Percentiles rank a stretch among this genome's conserved stretches.
Conservation (phyloP, 2,888 invertebrate species). For the Masnerella sp. region DNA sequence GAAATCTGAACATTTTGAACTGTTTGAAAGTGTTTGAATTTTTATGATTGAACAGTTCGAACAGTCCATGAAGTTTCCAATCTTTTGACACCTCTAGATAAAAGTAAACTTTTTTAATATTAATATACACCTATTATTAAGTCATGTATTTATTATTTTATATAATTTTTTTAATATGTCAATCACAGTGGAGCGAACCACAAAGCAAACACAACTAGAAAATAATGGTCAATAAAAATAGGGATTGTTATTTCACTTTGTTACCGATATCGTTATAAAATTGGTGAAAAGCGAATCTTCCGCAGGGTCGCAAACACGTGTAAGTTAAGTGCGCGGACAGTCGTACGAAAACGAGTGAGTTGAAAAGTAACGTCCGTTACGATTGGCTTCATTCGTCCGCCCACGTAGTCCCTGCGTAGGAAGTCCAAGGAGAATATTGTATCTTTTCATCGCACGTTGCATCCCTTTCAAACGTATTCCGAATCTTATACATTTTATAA, state of each 20-base stretch:
- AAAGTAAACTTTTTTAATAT: no score
- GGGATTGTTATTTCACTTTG: neutral
- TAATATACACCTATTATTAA: no score
- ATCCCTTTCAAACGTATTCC: constrained; percentile 14
- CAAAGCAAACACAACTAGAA: no score
- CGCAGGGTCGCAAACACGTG: constrained; percentile 15
- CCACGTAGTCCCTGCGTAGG: constrained; percentile 49
- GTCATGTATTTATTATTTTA: no score
- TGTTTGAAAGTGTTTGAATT: no score
- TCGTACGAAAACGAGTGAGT: constrained; percentile 57
- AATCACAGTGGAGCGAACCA: no score
- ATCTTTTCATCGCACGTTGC: constrained; percentile 52
- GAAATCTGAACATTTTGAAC: no score
- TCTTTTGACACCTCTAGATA: no score
- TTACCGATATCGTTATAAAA: constrained; percentile 5
- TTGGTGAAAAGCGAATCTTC: constrained; percentile 14
- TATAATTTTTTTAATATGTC: no score
- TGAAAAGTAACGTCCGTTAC: constrained; percentile 61
- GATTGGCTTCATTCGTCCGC: constrained; percentile 47
- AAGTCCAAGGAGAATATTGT: constrained; percentile 21
- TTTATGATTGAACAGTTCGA: no score
- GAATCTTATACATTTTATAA: constrained; percentile 27
- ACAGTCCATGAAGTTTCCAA: no score
- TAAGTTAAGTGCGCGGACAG: constrained; percentile 32
- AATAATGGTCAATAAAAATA: no score